phyloP scores from a whole-genome alignment of 64 coral and sea anemone genomes.

The Porites lutea region DNA sequence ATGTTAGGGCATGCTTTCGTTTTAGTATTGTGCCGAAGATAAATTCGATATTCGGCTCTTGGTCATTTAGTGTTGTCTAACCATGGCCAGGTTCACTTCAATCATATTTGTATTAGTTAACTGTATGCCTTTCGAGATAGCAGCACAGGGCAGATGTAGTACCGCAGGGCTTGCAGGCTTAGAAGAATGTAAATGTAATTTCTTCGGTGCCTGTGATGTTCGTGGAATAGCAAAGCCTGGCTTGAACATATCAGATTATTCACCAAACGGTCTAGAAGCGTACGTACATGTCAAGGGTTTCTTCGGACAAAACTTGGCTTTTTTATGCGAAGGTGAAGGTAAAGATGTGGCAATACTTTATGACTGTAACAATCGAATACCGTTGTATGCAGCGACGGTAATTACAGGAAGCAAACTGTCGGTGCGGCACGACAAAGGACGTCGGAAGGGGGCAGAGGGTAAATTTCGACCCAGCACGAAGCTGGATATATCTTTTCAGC shows the following conservation, averaged over 20 bases:
- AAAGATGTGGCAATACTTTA: background rate
- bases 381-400: background rate
- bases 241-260: background rate
- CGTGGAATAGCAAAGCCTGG: background rate
- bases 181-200: background rate
- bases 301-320: background rate
- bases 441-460: background rate
- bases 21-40: too few relatives aligned
- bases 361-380: conserved; percentile 20
- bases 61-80: background rate
- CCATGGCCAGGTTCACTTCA: background rate
- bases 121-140: background rate
- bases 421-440: background rate
- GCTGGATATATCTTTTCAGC: background rate
- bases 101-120: background rate
- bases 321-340: background rate
- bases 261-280: background rate
- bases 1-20: too few relatives aligned
- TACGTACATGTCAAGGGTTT: background rate
- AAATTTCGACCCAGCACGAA: background rate
- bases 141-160: background rate
- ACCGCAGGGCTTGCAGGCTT: background rate
- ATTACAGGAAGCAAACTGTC: background rate
- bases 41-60: background rate
- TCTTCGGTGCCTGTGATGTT: background rate